Evolutionary conservation across 2,797 vertebrate species (phyloP), one percentile per base, ranked within the genome.

Genomic region (Pristis pectinata): DNA sequence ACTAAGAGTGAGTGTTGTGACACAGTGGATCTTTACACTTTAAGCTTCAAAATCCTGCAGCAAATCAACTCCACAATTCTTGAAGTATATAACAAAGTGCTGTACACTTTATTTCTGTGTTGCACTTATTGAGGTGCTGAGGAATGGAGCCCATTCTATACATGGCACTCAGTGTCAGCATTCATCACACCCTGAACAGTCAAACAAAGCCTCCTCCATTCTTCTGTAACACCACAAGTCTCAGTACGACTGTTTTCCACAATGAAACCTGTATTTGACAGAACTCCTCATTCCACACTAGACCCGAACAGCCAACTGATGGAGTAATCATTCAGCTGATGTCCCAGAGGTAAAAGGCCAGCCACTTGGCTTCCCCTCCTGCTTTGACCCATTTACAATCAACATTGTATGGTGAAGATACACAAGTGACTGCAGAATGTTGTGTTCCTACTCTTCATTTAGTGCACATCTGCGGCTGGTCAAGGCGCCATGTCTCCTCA

Each of bases 391-490:
- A 91, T 67, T 41, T 27, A 91, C 59, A 91, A 37, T 10, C 61
- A 91, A 19, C 8, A 91, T n/a, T 11, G 37, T 15, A 13, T 53
- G n/a, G 13, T 91, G 87, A 94, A 95, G 95, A 85, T 79, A 34
- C 93, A 59, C 49, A 77, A 70, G 82, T 24, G 44, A 94, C 56
- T 72, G 0, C 15, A 61, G 27, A 49, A 3, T 15, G 10, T 49
- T 53, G 56, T 1, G 72, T 61, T 97, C 99, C 98, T 98, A 99
- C 99, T 99, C 98, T 96, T 99, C 99, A 0, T 99, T 99, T n/a
- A 98, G 97, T 94, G 99, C 97, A 15, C 99, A 99, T 44, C 99
- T 98, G 93, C 99, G 98, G 96, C 98, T 99, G 1, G 99, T 99
- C 95, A 97, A 97, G 0, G 98, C 97, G 95, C 99, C 99, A 0